phyloP scores from a whole-genome alignment of 2,888 invertebrate species.

The Euspilapteryx auroguttella region DNA sequence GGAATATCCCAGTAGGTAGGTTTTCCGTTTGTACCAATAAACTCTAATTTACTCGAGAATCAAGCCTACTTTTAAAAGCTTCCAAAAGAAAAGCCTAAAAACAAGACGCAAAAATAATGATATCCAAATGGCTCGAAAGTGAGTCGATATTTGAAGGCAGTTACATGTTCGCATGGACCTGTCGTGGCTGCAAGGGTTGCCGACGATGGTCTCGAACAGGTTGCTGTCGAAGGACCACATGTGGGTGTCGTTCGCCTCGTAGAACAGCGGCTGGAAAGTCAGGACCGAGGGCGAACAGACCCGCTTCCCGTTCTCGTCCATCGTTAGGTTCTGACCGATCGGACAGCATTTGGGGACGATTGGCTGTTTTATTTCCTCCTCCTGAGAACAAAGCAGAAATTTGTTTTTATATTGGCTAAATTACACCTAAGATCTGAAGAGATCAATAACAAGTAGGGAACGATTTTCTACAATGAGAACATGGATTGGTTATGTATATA shows the following conservation, averaged over 20 bases:
- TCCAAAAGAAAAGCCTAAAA: too few species aligned
- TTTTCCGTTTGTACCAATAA: too few species aligned
- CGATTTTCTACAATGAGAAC: background rate
- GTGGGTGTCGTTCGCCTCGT: conserved; percentile 50
- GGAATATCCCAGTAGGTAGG: too few species aligned
- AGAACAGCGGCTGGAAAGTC: conserved; percentile 55
- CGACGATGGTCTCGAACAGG: conserved; percentile 56
- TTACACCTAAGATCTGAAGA: too few species aligned
- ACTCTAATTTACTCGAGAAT: too few species aligned
- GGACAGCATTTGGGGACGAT: conserved; percentile 58
- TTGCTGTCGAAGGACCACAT: conserved; percentile 42
- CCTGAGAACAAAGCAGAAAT: conserved; percentile 13
- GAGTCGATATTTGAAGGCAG: conserved; percentile 1
- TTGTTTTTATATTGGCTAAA: background rate
- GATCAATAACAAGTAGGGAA: too few species aligned
- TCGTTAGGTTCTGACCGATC: conserved; percentile 41
- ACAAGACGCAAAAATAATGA: too few species aligned
- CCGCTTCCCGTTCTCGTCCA: conserved; percentile 26
- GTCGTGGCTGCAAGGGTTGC: conserved; percentile 56
- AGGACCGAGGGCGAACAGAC: conserved; percentile 28
- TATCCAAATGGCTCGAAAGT: background rate
- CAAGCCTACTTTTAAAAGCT: too few species aligned
- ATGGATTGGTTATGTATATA: background rate
- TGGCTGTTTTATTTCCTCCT: conserved; percentile 34
- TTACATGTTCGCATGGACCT: conserved; percentile 26